Evolutionary conservation across 2,888 invertebrate species (phyloP).

Genomic region (Megamerina dolium): DNA sequence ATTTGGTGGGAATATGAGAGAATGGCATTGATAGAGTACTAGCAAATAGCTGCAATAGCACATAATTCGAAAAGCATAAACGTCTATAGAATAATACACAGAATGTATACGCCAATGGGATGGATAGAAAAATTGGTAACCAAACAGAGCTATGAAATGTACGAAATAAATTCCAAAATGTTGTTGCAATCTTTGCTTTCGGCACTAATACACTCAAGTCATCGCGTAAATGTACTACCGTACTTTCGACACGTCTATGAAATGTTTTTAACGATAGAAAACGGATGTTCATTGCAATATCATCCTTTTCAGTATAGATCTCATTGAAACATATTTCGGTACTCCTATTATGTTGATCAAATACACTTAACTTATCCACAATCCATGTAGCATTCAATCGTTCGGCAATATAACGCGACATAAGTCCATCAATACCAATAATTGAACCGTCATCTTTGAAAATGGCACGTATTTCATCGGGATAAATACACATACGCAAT

Average conservation of each 20-base stretch:
- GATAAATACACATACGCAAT: conserved; percentile 38
- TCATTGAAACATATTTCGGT: conserved; percentile 34
- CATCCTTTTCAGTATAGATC: conserved; percentile 36
- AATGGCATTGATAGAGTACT: conserved; percentile 34
- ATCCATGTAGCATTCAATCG: conserved; percentile 52
- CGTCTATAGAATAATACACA: conserved; percentile 21
- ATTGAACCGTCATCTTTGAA: conserved; percentile 23
- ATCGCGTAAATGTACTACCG: conserved; percentile 53
- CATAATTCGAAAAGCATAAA: conserved; percentile 7
- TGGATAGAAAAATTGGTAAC: conserved; percentile 27
- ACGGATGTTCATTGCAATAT: conserved; percentile 54
- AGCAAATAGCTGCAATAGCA: conserved; percentile 30
- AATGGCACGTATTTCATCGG: conserved; percentile 48
- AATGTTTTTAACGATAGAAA: conserved; percentile 52
- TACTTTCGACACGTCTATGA: conserved; percentile 52
- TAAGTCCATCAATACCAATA: conserved; percentile 49
- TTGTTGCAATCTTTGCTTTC: conserved; percentile 51
- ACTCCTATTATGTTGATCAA: neutral
- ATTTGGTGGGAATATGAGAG: conserved; percentile 17
- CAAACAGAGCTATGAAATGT: conserved; percentile 39
- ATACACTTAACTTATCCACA: conserved; percentile 27
- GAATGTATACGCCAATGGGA: conserved; percentile 30
- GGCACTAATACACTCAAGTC: conserved; percentile 55
- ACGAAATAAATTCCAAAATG: conserved; percentile 49
- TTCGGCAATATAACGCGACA: conserved; percentile 45